Evolutionary conservation across 2,888 invertebrate genomes (phyloP), one percentile per base, ranked within the genome.

Genomic region (Chrysodeixis includens): DNA sequence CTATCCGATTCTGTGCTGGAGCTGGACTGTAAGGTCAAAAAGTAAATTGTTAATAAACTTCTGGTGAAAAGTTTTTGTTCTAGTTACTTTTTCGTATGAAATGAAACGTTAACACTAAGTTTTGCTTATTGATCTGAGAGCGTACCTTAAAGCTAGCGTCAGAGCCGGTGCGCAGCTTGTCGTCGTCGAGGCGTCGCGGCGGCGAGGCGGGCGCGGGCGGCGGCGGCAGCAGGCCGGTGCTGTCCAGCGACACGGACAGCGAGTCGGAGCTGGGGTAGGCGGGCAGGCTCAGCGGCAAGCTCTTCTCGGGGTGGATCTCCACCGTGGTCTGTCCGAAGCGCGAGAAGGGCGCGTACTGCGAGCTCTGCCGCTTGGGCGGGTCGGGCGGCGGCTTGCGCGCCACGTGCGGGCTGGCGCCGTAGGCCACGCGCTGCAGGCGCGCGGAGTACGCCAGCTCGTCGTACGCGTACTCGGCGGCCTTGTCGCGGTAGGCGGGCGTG

Each of bases 1-100:
- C 98, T 98, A 92, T 99, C 99, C 56, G 99, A 99, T 95, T 99
- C 99, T 78, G 98, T 98, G 93, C 99, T 99, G 84, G 98, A 98
- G 96, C 97, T 98, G 90, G 98, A 98, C 98, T 98, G 96, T 46
- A 72, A 72, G 35, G 69, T 72, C 14, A 53, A 69, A 74, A 40
- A 20, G 2, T 14, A 40, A 1, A n/a, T 30, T 3, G 0, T 73
- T 2, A 70, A 40, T 32, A 30, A 26, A 16, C 9, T n/a, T 26
- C 1, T 26, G 5, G 16, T 30, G n/a, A 16, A 6, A 54, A 22
- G 3, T 22, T n/a, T n/a, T n/a, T n/a, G n/a, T n/a, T n/a, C n/a
- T n/a, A n/a, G n/a, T n/a, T n/a, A n/a, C n/a, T n/a, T n/a, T n/a
- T n/a, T n/a, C n/a, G n/a, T n/a, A n/a, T n/a, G n/a, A 22, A 5